Evolutionary conservation across 2,113 vertebrate species (phyloP).

Genomic region (Megaceryle torquata): DNA sequence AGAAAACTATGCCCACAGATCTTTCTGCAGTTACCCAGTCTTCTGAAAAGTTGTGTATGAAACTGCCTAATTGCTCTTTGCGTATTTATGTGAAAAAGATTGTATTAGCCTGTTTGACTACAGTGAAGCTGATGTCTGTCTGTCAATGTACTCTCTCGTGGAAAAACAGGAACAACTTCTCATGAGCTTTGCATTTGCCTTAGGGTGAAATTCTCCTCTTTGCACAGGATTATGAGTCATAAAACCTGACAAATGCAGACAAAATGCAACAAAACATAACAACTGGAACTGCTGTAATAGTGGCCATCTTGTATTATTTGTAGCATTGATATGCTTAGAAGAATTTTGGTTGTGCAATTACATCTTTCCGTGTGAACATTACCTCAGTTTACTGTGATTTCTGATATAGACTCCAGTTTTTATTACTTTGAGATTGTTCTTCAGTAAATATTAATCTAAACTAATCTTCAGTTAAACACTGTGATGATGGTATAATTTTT

Average conservation of each 20-base stretch:
- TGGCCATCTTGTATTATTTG: neutral
- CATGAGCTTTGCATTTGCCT: neutral
- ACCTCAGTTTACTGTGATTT: neutral
- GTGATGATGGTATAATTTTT: neutral
- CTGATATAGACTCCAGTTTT: neutral
- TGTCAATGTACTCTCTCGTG: neutral
- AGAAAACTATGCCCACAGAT: neutral
- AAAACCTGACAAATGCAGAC: slow-evolving; percentile 7
- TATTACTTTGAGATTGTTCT: neutral
- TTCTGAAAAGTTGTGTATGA: neutral
- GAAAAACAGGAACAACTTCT: neutral
- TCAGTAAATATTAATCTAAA: neutral
- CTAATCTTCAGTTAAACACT: neutral
- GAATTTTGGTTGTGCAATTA: neutral
- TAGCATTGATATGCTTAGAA: neutral
- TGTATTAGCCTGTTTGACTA: neutral
- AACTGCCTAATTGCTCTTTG: neutral
- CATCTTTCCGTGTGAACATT: neutral
- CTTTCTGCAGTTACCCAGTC: neutral
- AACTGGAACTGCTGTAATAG: neutral
- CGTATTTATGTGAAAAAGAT: neutral
- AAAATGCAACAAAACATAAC: neutral
- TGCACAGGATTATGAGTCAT: neutral
- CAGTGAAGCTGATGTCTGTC: neutral
- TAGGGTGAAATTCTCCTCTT: neutral